Base-by-base conservation (phyloP, 2,888 invertebrate species). In the Acheta domesticus region DNA sequence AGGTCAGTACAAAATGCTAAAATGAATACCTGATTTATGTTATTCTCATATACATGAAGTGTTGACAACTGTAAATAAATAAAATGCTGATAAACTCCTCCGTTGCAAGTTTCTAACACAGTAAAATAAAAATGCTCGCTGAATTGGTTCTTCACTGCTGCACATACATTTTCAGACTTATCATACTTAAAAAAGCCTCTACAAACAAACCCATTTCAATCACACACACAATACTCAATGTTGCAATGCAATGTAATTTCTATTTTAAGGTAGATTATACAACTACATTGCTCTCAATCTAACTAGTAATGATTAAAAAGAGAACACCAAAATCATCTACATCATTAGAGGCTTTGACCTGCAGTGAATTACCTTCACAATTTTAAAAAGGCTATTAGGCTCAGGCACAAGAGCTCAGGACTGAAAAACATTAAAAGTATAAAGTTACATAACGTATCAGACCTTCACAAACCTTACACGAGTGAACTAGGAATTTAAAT, bases 161-260 rank as follows among this genome's bases (percentile, higher is more conserved):
- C 62, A 19, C 62, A 62, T 19, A 36, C 36, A 36, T 36, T 36
- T 36, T 36, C 36, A 36, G 36, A 36, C 36, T 36, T 5, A 62
- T 62, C 62, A 62, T 62, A 62, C 62, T n/a, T 19, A 62, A 19
- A 62, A 62, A 62, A 62, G n/a, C 62, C 14, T 14, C n/a, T n/a
- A 19, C 62, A 19, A 62, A 14, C 16, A 62, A 19, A 19, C 62
- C 3, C n/a, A 62, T 14, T 62, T 62, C 62, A 62, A 62, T 62
- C 62, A 62, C 62, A 62, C 62, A 19, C n/a, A 62, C 62, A 62
- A 14, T 62, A 62, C n/a, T 14, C 62, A 62, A 62, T 62, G 62
- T 62, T 62, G 62, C 62, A 62, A 62, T 62, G 62, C n/a, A 62
- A 62, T 62, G 62, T n/a, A 62, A 62, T n/a, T 62, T 62, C 62